A percentile compares a stretch with the other conserved stretches of the same genome.
Evolutionary conservation across 2,113 vertebrate species (phyloP).

Genomic region (Conger conger): DNA sequence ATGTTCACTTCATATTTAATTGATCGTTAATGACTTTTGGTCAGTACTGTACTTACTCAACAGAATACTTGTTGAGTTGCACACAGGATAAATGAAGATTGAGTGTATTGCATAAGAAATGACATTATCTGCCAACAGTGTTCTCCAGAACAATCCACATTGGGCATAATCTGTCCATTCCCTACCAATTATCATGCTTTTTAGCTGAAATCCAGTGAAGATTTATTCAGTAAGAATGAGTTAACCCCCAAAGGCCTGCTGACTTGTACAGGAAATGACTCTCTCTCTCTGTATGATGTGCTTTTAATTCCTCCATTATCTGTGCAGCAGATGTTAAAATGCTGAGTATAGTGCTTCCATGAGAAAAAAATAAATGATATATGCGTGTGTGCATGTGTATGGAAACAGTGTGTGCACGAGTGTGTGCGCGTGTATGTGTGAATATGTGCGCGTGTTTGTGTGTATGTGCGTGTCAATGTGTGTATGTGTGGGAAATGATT

Average conservation of each 20-base stretch:
- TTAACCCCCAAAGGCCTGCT: neutral
- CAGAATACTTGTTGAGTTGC: neutral
- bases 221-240: slow-evolving; percentile 8
- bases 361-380: neutral
- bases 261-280: neutral
- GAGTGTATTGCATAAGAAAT: neutral
- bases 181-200: neutral
- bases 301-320: neutral
- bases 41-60: neutral
- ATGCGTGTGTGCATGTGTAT: neutral
- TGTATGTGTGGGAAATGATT: no score
- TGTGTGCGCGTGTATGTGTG: neutral
- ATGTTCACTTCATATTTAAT: neutral
- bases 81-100: neutral
- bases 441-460: no score
- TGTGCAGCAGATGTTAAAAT: neutral
- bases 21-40: neutral
- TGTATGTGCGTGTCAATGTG: no score
- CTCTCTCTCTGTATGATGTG: neutral
- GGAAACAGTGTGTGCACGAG: neutral
- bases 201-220: slow-evolving; percentile 14
- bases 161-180: neutral
- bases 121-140: neutral
- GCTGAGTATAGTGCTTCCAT: no score
- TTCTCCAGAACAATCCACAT: neutral